Conservation (phyloP, 2,113 vertebrate species). For the Crotalus horridus region DNA sequence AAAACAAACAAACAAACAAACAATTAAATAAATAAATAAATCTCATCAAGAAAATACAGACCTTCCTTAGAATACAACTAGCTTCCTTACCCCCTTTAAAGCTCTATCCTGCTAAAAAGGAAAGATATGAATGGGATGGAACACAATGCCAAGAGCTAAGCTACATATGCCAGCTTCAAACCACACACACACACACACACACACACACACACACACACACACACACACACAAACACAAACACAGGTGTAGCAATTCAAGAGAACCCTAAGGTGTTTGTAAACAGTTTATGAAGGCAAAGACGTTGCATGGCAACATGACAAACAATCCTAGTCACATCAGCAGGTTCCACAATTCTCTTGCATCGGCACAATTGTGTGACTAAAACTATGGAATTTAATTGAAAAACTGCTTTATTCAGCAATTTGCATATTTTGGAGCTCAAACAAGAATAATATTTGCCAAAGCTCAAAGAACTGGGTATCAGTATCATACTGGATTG, state of each 20-base stretch:
- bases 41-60: neutral
- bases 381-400: neutral
- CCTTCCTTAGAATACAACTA: neutral
- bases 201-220: too few species aligned
- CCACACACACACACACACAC: too few species aligned
- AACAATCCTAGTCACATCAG: neutral
- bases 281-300: neutral
- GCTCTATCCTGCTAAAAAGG: neutral
- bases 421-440: neutral
- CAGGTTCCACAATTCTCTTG: neutral
- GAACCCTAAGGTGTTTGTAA: neutral
- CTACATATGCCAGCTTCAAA: neutral
- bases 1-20: accelerated
- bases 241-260: neutral
- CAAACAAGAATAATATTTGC: neutral
- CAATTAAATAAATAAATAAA: neutral
- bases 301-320: neutral
- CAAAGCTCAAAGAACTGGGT: neutral
- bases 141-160: neutral
- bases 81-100: neutral
- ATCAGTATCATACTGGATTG: neutral
- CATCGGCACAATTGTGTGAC: neutral
- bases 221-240: too few species aligned
- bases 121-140: neutral
- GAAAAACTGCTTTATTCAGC: neutral